Conservation (phyloP, 1,140 invertebrate species). For the Lasaia peninsularis region DNA sequence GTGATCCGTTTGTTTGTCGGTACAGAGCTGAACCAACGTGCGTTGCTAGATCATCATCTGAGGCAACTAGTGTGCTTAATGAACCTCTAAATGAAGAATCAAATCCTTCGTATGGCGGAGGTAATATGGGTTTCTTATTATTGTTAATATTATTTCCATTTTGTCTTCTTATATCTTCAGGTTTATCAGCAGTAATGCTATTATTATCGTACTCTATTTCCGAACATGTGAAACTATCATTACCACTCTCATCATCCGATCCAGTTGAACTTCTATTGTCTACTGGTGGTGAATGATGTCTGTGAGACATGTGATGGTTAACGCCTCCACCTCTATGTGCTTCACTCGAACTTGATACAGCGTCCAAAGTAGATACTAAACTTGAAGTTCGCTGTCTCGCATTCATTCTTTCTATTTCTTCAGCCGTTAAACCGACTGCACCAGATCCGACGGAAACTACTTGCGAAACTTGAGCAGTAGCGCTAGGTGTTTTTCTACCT, state of each 20-base stretch:
- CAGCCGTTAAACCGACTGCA: conserved; percentile 91
- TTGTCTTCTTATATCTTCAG: conserved; percentile 80
- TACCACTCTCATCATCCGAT: conserved; percentile 95
- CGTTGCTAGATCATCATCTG: conserved; percentile 91
- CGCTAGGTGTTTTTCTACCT: conserved; percentile 81
- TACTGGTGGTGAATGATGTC: conserved; percentile 83
- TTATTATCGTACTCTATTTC: conserved; percentile 98
- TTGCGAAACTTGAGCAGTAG: conserved; percentile 79
- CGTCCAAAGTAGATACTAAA: conserved; percentile 93
- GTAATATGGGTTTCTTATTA: conserved; percentile 81
- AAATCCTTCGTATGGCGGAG: conserved; percentile 92
- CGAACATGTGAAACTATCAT: conserved; percentile 98
- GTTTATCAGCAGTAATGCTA: conserved; percentile 88
- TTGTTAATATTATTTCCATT: conserved; percentile 78
- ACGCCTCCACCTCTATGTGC: conserved; percentile 82
- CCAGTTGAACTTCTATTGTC: conserved; percentile 87
- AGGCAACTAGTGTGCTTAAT: conserved; percentile 93
- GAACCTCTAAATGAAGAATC: conserved; percentile 96
- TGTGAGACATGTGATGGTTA: conserved; percentile 80
- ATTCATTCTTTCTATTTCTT: conserved; percentile 95
- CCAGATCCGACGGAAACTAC: conserved; percentile 79
- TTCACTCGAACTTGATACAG: conserved; percentile 94
- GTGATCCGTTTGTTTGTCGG: conserved; percentile 86
- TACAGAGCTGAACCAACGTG: conserved; percentile 85
- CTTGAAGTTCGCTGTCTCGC: conserved; percentile 90